Conservation (phyloP, 2,888 invertebrate species). For the Phlogophora meticulosa region DNA sequence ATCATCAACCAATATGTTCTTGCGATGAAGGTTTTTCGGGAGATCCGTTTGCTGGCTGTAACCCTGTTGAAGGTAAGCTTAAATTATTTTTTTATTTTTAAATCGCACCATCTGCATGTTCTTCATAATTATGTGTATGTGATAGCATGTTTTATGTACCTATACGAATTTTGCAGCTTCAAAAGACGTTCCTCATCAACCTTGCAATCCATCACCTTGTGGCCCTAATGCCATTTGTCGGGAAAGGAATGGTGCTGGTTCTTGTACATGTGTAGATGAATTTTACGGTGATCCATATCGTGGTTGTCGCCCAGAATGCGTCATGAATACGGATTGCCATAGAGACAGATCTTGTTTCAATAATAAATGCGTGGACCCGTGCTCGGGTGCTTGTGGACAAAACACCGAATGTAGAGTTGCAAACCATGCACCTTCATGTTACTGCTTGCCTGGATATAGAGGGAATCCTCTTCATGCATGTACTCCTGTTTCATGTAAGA, state of each 20-base stretch:
- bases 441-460: conserved; percentile 93
- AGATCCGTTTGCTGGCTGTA: conserved; percentile 95
- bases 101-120: conserved; percentile 64
- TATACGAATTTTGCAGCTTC: conserved; percentile 84
- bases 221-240: conserved; percentile 95
- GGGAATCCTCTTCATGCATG: conserved; percentile 94
- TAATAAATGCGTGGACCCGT: conserved; percentile 95
- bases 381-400: conserved; percentile 94
- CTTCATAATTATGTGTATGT: conserved; percentile 64
- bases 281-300: conserved; percentile 95
- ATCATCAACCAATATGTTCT: conserved; percentile 94
- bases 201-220: conserved; percentile 95
- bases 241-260: conserved; percentile 94
- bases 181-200: conserved; percentile 92
- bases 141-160: conserved; percentile 67
- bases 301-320: conserved; percentile 95
- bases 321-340: conserved; percentile 94
- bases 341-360: conserved; percentile 94
- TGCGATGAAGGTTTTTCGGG: conserved; percentile 94
- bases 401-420: conserved; percentile 94
- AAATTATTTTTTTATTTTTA: conserved; percentile 14
- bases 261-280: conserved; percentile 94
- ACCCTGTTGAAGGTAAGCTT: conserved; percentile 90
- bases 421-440: conserved; percentile 95
- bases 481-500: conserved; percentile 92